Conservation (phyloP, 2,888 invertebrate genomes). For the Leptinotarsa tumamoca region DNA sequence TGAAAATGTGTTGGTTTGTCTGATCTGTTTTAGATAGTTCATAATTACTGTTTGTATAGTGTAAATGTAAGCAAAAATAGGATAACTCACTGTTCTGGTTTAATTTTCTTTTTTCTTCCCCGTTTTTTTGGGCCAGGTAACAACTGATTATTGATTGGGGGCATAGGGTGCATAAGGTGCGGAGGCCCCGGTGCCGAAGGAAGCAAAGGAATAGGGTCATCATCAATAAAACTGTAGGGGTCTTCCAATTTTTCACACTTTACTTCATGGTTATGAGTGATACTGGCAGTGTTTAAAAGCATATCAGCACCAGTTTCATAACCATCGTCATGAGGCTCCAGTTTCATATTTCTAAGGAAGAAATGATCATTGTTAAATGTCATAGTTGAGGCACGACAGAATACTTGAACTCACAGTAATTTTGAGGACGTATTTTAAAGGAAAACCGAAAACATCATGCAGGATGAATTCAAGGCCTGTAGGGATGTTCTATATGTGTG, state of each 20-base stretch:
- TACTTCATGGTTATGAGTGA: constrained; percentile 63
- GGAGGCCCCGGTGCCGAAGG: constrained; percentile 59
- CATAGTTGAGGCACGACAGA: constrained; percentile 23
- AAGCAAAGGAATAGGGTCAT: constrained; percentile 72
- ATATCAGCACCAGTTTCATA: constrained; percentile 85
- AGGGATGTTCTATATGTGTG: constrained; percentile 52
- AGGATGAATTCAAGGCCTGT: constrained; percentile 55
- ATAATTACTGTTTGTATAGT: too few relatives aligned
- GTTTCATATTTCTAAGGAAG: constrained; percentile 64
- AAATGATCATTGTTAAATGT: constrained; percentile 25
- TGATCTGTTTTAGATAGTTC: not conserved
- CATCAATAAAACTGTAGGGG: constrained; percentile 89
- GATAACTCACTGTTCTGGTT: constrained; percentile 70
- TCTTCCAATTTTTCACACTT: constrained; percentile 73
- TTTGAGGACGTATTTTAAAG: constrained; percentile 51
- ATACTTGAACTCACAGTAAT: constrained; percentile 46
- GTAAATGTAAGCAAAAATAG: not conserved
- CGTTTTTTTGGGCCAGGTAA: constrained; percentile 80
- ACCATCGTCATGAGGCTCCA: constrained; percentile 87
- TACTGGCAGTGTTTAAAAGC: constrained; percentile 66
- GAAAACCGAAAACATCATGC: constrained; percentile 50
- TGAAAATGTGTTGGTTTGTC: not conserved
- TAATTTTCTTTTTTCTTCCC: constrained; percentile 87
- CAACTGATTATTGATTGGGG: constrained; percentile 61
- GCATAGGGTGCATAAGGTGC: constrained; percentile 64